phyloP scores from a whole-genome alignment of 2,888 invertebrate species.

The Pocota personata region DNA sequence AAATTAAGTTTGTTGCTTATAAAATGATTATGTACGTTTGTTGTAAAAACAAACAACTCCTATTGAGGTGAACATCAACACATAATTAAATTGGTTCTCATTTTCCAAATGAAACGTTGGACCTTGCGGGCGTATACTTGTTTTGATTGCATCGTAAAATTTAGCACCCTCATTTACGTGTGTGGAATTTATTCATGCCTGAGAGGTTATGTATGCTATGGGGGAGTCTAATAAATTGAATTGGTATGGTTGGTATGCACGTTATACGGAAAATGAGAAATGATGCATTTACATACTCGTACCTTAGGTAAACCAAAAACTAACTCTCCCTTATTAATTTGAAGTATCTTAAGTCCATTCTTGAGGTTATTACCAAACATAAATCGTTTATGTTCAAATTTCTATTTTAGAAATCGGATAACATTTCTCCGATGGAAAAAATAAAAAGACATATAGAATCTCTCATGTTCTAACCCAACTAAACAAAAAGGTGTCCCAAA shows the following conservation, averaged over 20 bases:
- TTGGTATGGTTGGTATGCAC: neutral
- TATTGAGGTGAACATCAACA: neutral
- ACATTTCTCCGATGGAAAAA: no score
- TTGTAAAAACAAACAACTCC: neutral
- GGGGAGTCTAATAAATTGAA: neutral
- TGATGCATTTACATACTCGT: neutral
- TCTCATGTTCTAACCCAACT: no score
- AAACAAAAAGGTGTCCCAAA: no score
- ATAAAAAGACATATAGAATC: no score
- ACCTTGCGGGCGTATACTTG: neutral
- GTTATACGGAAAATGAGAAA: neutral
- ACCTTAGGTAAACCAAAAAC: no score
- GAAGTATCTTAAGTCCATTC: no score
- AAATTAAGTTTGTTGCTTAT: conserved; percentile 9
- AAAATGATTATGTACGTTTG: neutral
- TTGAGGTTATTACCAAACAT: no score
- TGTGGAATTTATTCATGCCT: neutral
- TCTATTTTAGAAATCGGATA: no score
- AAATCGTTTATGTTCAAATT: no score
- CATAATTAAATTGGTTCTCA: conserved; percentile 1
- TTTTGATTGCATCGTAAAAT: conserved; percentile 5
- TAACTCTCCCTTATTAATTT: no score
- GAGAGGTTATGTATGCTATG: neutral
- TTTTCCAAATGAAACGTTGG: neutral
- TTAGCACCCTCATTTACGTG: conserved; percentile 1